phyloP scores from a whole-genome alignment of 2,113 vertebrate genomes.

The Colistium nudipinnis region DNA sequence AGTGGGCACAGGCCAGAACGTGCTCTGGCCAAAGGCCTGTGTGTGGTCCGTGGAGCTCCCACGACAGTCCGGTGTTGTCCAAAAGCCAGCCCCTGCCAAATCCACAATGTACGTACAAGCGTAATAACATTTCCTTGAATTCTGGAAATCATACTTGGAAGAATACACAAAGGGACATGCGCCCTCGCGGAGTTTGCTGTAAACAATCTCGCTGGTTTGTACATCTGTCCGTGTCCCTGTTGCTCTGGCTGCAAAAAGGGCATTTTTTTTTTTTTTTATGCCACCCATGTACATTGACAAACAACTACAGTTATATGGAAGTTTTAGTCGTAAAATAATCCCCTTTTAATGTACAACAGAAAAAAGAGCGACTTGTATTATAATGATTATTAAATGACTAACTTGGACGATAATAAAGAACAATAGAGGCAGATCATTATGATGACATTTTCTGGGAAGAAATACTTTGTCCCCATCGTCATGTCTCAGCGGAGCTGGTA shows the following conservation, averaged over 20 bases:
- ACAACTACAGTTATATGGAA: background rate
- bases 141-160: constrained; percentile 60
- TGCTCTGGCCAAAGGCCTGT: constrained; percentile 57
- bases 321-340: background rate
- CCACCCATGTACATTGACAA: constrained; percentile 15
- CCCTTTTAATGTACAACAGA: constrained; percentile 3
- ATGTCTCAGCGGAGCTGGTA: constrained; percentile 59
- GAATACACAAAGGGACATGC: constrained; percentile 49
- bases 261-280: background rate
- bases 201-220: constrained; percentile 34
- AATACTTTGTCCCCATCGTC: constrained; percentile 44
- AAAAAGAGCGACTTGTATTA: constrained; percentile 18
- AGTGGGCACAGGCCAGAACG: constrained; percentile 50
- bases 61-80: constrained; percentile 47
- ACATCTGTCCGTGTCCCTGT: constrained; percentile 16
- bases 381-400: constrained; percentile 31
- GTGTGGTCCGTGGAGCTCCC: constrained; percentile 71
- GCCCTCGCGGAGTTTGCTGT: constrained; percentile 33
- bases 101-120: constrained; percentile 64
- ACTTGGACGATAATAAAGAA: constrained; percentile 46
- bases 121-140: constrained; percentile 66
- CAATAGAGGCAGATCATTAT: constrained; percentile 37
- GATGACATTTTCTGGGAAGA: constrained; percentile 61
- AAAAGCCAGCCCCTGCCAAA: constrained; percentile 59
- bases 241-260: constrained; percentile 2